Evolutionary conservation across 2,888 invertebrate species (phyloP), one percentile per base, ranked within the genome.

Genomic region (Loripinus fragilis): DNA sequence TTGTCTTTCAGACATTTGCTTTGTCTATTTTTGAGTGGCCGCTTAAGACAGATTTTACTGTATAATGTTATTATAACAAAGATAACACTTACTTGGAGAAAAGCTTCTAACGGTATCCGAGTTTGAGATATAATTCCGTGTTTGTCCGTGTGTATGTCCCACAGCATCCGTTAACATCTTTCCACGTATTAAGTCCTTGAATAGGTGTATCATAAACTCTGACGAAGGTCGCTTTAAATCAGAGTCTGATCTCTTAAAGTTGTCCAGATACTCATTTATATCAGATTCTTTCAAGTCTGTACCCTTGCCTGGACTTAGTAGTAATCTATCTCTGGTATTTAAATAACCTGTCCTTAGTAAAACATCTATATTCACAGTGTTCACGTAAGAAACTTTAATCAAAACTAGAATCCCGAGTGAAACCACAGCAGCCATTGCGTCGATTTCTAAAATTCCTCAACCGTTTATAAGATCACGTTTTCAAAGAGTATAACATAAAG

Each of bases 211-310:
- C 85, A 91, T 88, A 76, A 90, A 91, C 33, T 81, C 80, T 10
- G 86, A 86, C 2, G 90, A 96, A 95, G 93, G 80, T 64, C 74
- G 50, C 15, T 76, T 23, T 28, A 79, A 70, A 52, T 74, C 74
- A 8, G 74, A 65, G 12, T 73, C 33, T 5, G 30, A 20, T 60
- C 33, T 33, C 20, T 20, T 33, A 2, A 28, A 20, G 20, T 17
- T 10, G 30, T 60, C 8, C 12, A 60, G 30, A 33, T 60, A 60
- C 30, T 7, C 20, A 8, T 20, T 3, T 30, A 60, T 60, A 3
- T 60, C 60, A 17, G 12, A 8, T 5, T 60, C 30, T 17, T 33
- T 33, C 20, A 60, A 60, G 33, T 60, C 17, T 20, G 60, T 33
- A 17, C 20, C 33, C 33, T 15, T 7, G 12, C 10, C 12, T 17